Conservation (phyloP, 2,797 vertebrate species). For the Xenopus petersii region DNA sequence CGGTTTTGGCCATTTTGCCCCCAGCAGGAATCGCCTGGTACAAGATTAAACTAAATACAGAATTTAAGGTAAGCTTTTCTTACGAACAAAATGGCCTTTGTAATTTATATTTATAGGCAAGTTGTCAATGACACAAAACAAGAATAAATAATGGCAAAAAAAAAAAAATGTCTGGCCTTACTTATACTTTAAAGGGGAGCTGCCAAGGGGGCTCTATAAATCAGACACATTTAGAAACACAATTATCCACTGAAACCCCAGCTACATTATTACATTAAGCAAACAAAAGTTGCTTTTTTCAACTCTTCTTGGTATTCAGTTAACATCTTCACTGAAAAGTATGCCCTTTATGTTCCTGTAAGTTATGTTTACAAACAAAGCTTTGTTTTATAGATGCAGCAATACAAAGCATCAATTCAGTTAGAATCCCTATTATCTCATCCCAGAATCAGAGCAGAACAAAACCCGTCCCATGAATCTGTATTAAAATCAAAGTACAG, state of each 20-base stretch:
- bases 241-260: slow-evolving; percentile 60
- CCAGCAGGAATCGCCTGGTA: too few species aligned
- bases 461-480: slow-evolving; percentile 65
- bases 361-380: slow-evolving; percentile 77
- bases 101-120: too few species aligned
- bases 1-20: too few species aligned
- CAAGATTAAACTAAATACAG: too few species aligned
- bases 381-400: slow-evolving; percentile 76
- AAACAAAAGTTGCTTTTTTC: slow-evolving; percentile 73
- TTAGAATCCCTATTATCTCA: slow-evolving; percentile 83
- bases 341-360: slow-evolving; percentile 77
- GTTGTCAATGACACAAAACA: too few species aligned
- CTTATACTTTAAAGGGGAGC: slow-evolving; percentile 8
- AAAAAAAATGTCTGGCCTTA: neutral
- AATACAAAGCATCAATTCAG: slow-evolving; percentile 83
- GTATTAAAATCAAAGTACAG: slow-evolving; percentile 54
- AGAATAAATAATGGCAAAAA: too few species aligned
- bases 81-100: too few species aligned
- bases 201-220: slow-evolving; percentile 56
- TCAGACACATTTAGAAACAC: slow-evolving; percentile 56
- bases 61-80: too few species aligned
- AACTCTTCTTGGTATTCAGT: slow-evolving; percentile 74
- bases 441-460: slow-evolving; percentile 68
- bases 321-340: slow-evolving; percentile 77
- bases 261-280: slow-evolving; percentile 61